A percentile compares a stretch with the other conserved stretches of the same genome.
These are phyloP conservation scores for Vultur gryphus DNA, from an alignment of 2,797 vertebrate genomes.

Conservation along the genomic window DNA sequence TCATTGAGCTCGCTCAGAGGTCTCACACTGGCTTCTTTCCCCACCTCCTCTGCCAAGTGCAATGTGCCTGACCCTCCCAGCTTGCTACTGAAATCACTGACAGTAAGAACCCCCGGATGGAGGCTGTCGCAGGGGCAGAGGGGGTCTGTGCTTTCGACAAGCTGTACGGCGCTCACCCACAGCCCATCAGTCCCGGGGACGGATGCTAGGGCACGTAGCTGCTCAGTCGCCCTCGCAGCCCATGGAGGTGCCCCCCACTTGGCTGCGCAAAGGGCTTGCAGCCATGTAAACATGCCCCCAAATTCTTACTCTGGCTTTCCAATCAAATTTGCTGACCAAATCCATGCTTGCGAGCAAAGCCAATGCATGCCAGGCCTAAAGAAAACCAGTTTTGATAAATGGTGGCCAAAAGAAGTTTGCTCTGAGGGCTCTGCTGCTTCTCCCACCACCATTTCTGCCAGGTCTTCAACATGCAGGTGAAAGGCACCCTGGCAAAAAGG, in stretches of 20 bases:
- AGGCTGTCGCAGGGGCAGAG: not conserved
- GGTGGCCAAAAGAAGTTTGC: not conserved
- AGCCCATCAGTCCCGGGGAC: not conserved
- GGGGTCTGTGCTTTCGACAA: not conserved
- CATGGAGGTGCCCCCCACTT: not conserved
- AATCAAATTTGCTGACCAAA: not conserved
- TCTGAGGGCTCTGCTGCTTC: not conserved
- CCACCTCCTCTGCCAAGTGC: not conserved
- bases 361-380: not conserved
- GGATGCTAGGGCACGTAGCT: not conserved
- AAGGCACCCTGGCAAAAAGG: not conserved
- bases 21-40: not conserved
- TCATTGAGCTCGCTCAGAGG: not conserved
- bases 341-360: not conserved
- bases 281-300: not conserved
- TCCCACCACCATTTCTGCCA: not conserved
- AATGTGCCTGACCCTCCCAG: not conserved
- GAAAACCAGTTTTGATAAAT: not conserved
- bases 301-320: not conserved
- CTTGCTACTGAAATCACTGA: not conserved
- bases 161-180: not conserved
- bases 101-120: rapidly evolving
- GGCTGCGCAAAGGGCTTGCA: not conserved
- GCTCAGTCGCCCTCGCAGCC: not conserved
- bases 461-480: not conserved